Evolutionary conservation across 2,888 invertebrate species (phyloP), one percentile per base, ranked within the genome.

Genomic region (Melieria picta): DNA sequence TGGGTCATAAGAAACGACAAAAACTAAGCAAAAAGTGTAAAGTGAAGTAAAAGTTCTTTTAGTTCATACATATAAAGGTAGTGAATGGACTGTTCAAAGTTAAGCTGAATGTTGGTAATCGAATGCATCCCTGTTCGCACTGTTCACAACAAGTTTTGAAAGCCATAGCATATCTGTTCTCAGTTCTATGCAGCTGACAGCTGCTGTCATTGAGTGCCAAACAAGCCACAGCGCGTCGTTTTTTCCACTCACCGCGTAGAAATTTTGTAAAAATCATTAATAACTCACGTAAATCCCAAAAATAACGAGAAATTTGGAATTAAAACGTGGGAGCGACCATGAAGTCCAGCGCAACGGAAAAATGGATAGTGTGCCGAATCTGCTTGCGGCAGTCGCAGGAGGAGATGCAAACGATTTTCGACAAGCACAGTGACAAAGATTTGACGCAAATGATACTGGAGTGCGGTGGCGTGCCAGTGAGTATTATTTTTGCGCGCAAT

Each of bases 391-490:
- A 84, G 74, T 85, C 84, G 3, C 80, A 82, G 52, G 82, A 83
- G 64, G 72, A 79, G 9, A 82, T 84, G 83, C 80, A 77, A 46
- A 77, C 80, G 69, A 84, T 84, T 78, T 84, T 84, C 72, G 79
- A 82, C 71, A 80, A 81, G 72, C 82, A 80, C 70, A 74, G 74
- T 57, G 79, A 80, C 65, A 82, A 83, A 78, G 84, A 84, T 72
- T 75, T 84, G 71, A 84, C 85, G 42, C 77, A 80, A 60, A 84
- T 84, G 85, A 84, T 84, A 42, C 74, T 82, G 16, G 82, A 84
- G 71, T 84, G 84, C 72, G 85, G 84, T 46, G 84, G 84, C 64
- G 84, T 84, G 69, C 83, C 84, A 11, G 84, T 84, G 78, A 80
- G 81, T 79, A n/a, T 13, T 7, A 46, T 57, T 42, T 4, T n/a